Percentiles rank a stretch among this genome's conserved stretches.
Conservation (phyloP, 2,888 invertebrate genomes). For the Chymomyza amoena region DNA sequence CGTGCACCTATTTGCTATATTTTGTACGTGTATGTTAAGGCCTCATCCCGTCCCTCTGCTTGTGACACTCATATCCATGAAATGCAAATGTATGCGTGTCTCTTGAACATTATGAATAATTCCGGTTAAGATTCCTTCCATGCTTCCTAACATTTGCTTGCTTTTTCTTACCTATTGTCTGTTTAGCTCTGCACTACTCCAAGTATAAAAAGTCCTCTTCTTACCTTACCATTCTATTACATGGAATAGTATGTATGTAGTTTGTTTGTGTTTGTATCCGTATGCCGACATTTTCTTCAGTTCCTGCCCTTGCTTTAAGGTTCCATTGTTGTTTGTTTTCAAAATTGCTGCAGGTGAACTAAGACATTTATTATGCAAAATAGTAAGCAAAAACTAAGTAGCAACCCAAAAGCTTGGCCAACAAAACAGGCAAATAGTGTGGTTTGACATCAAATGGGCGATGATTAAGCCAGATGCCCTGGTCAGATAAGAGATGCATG, state of each 20-base stretch:
- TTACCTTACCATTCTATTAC: constrained; percentile 37
- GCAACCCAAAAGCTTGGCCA: constrained; percentile 31
- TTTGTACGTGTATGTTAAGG: constrained; percentile 31
- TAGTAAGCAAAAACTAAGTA: constrained; percentile 46
- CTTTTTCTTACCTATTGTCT: constrained; percentile 31
- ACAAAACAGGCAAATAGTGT: constrained; percentile 23
- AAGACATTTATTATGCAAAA: constrained; percentile 60
- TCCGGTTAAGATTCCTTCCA: constrained; percentile 62
- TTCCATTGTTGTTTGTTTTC: constrained; percentile 1
- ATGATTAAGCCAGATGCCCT: constrained; percentile 33
- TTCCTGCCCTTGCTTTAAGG: neutral
- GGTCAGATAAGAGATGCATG: constrained; percentile 25
- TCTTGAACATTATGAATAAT: constrained; percentile 71
- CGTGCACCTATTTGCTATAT: constrained; percentile 11
- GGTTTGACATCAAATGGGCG: constrained; percentile 24
- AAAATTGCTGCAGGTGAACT: constrained; percentile 17
- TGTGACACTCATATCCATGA: constrained; percentile 65
- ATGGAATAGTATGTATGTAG: constrained; percentile 9
- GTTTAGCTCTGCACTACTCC: constrained; percentile 31
- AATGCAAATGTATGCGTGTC: constrained; percentile 73
- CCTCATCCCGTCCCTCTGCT: constrained; percentile 32
- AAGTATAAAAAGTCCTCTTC: constrained; percentile 2
- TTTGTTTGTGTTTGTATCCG: neutral
- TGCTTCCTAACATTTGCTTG: constrained; percentile 51
- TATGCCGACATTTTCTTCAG: constrained; percentile 42